Evolutionary conservation across 1,140 invertebrate species (phyloP).

Genomic region (Drosophila biarmipes): DNA sequence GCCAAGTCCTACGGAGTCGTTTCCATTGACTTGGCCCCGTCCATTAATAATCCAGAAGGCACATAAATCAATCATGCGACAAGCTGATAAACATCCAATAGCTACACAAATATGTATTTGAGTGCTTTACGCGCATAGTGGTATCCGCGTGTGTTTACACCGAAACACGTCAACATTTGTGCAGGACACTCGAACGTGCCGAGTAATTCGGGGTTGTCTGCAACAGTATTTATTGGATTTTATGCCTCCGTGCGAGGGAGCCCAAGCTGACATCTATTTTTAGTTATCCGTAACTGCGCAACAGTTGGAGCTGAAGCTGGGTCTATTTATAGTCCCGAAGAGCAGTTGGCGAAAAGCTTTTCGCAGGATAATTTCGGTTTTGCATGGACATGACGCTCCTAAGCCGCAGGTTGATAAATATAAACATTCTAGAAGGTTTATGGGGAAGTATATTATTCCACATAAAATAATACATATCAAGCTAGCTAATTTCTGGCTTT

Average conservation of each 20-base stretch:
- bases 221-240: conserved; percentile 72
- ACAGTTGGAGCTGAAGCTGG: conserved; percentile 54
- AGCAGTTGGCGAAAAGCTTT: conserved; percentile 36
- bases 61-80: conserved; percentile 80
- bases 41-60: conserved; percentile 67
- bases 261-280: conserved; percentile 63
- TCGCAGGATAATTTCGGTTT: conserved; percentile 12
- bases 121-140: conserved; percentile 6
- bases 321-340: conserved; percentile 68
- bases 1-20: conserved; percentile 31
- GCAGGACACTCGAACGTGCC: conserved; percentile 48
- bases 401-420: conserved; percentile 1
- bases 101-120: conserved; percentile 36
- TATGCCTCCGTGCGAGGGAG: conserved; percentile 26
- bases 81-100: conserved; percentile 74
- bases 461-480: not conserved
- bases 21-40: conserved; percentile 71
- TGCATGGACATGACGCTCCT: conserved; percentile 15
- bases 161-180: conserved; percentile 35
- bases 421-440: conserved; percentile 11
- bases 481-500: no score
- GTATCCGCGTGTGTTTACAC: conserved; percentile 31
- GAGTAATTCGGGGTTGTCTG: conserved; percentile 61
- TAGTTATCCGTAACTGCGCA: conserved; percentile 47
- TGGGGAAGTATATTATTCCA: not conserved